Base-by-base conservation (phyloP, 2,888 invertebrate genomes). In the Panopea generosa region DNA sequence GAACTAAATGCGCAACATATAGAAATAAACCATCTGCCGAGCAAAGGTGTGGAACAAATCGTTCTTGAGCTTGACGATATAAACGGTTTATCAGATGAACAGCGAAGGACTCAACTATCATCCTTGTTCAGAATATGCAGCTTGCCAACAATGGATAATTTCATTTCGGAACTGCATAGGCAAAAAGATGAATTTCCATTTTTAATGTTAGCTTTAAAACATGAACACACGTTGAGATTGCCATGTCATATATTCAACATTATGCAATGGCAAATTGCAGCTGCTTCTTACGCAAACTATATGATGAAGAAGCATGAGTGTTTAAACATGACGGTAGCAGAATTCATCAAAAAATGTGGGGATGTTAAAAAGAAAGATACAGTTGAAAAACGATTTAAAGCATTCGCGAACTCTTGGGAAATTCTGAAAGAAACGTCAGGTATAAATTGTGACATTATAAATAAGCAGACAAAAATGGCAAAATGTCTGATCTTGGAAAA, bases 191-290 rank as follows among this genome's bases (percentile, higher is more conserved):
- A 45, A 18, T 71, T 59, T 49, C 63, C 73, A 11, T 73, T 82
- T 29, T 47, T 84, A 7, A 16, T 26, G 2, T 33, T 68, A 2
- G 66, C 75, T 22, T 22, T 82, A 9, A 18, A 57, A 2, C 47
- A 50, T n/a, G 22, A 71, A 62, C n/a, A 59, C 4, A 20, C 50
- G n/a, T 65, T 85, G 14, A 1, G 18, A n/a, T 26, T 81, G 2
- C 75, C 75, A 57, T 45, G 68, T 22, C 63, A 76, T 40, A 70
- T 85, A 6, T 43, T 56, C 9, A 29, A 57, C 7, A 71, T 85
- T 16, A 24, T 85, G 1, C 77, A 70, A 14, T 85, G 84, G 84
- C 83, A 85, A 26, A 26, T 78, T 45, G 24, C 73, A 27, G 67
- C 67, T 18, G 73, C 80, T 9, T 24, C 73, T 22, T 60, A 62